Evolutionary conservation across 2,888 invertebrate genomes (phyloP), one percentile per base, ranked within the genome.

Genomic region (Clanis bilineata): DNA sequence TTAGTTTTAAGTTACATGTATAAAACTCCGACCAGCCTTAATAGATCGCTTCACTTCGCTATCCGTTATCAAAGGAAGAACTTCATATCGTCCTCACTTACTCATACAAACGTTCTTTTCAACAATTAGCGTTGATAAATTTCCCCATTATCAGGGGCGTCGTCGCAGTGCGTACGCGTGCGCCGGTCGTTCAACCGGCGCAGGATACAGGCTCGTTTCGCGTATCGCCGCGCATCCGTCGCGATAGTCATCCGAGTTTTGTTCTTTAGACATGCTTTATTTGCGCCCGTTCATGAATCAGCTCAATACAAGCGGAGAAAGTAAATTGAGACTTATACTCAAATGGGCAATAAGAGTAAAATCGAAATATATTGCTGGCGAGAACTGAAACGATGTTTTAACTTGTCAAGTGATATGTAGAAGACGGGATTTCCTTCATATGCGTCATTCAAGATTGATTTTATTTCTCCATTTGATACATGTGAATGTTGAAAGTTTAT

Each of bases 161-260:
- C 36, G 39, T 15, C 12, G 57, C 57, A 28, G 57, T 57, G 43
- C 57, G 39, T 41, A 15, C 45, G 36, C 58, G 45, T 23, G 32
- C 51, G 54, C 41, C 59, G 83, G 75, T 77, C 83, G 72, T 79
- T 83, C 74, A 82, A 81, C 84, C 70, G 71, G 68, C 68, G 78
- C 85, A 84, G 85, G 85, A 85, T 83, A 80, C 73, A 79, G 71
- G 73, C 77, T 75, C 74, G 76, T 77, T 77, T 76, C 68, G 76
- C 77, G 74, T 83, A 85, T 85, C 84, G 73, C 62, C 61, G 67
- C 61, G 76, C 81, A 80, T 84, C 85, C 85, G 85, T 68, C 72
- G 67, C 70, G 82, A 84, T 83, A 83, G 68, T 61, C 51, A 38
- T 28, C 45, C 56, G 45, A 56, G 51, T 51, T 51, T 51, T 51